These are phyloP conservation scores for Leptocoma aspasia DNA, from an alignment of 2,113 vertebrate genomes.

Conservation along the genomic window DNA sequence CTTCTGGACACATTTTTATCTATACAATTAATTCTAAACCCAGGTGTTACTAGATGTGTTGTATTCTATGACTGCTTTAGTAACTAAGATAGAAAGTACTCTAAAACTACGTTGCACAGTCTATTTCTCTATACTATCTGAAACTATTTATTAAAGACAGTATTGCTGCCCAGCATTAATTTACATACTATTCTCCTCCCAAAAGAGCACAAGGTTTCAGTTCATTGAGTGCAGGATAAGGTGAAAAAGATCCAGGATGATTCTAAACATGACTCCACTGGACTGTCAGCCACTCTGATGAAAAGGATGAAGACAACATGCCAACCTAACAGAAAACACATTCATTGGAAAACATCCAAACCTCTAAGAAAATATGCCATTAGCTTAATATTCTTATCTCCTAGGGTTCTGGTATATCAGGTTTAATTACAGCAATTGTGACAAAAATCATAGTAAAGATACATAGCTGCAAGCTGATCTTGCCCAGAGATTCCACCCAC, in stretches of 20 bases:
- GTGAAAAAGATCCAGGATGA: neutral
- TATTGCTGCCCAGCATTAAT: neutral
- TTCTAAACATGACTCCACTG: neutral
- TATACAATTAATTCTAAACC: neutral
- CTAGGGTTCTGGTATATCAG: neutral
- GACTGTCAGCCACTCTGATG: neutral
- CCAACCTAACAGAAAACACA: neutral
- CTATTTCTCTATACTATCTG: neutral
- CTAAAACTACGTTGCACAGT: neutral
- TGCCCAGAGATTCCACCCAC: neutral
- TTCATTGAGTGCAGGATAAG: neutral
- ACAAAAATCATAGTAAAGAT: conserved; percentile 9
- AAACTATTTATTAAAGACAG: neutral
- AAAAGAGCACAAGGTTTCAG: neutral
- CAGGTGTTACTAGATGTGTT: neutral
- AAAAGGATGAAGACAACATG: neutral
- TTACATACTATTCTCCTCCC: neutral
- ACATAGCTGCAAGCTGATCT: neutral
- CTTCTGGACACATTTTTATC: neutral
- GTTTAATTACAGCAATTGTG: conserved; percentile 13
- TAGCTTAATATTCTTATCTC: neutral
- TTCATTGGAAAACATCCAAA: neutral
- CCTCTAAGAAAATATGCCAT: neutral
- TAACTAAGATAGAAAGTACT: too few species aligned
- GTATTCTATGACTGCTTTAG: neutral